Base-by-base conservation (phyloP, 1,140 invertebrate species). In the Formica exsecta region DNA sequence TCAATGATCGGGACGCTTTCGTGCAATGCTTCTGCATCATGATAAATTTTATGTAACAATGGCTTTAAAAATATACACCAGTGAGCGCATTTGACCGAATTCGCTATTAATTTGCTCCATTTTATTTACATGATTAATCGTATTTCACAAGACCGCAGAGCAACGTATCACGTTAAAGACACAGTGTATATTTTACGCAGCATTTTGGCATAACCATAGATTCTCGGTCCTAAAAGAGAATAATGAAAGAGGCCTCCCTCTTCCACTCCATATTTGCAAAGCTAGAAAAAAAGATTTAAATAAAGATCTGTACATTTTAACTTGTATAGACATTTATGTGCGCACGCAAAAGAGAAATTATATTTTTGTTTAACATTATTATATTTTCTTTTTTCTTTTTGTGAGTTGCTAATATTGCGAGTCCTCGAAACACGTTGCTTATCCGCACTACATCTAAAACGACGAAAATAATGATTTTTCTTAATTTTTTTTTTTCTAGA, bases 81-180 rank as follows among this genome's bases (percentile, higher is more conserved):
- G 36, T 41, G 65, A 22, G 22, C 38, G n/a, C 22, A 29, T 68
- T 44, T 13, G n/a, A 48, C 22, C 13, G n/a, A 79, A 70, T 57
- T 51, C 19, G 44, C 5, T 68, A 38, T 6, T 41, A 19, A 8
- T 65, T 64, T 51, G 29, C 29, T 68, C 4, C 13, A 54, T 66
- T 79, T 79, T 54, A 57, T 66, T 57, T 38, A 38, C 36, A 66
- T 70, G 65, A 70, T 44, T 59, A 9, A 3, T 25, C 19, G 41
- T 38, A 32, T 41, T 54, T 38, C n/a, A 32, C 29, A n/a, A 41
- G 54, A 13, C 25, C 16, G 19, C 11, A 51, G n/a, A 16, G 13
- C 32, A 11, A 25, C 44, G 36, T 61, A 61, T 61, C 62, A 11
- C 32, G 9, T 79, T n/a, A 25, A 25, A 51, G 13, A 11, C n/a